Base-by-base conservation (phyloP, 1,140 invertebrate genomes). In the Lepidostoma basale region DNA sequence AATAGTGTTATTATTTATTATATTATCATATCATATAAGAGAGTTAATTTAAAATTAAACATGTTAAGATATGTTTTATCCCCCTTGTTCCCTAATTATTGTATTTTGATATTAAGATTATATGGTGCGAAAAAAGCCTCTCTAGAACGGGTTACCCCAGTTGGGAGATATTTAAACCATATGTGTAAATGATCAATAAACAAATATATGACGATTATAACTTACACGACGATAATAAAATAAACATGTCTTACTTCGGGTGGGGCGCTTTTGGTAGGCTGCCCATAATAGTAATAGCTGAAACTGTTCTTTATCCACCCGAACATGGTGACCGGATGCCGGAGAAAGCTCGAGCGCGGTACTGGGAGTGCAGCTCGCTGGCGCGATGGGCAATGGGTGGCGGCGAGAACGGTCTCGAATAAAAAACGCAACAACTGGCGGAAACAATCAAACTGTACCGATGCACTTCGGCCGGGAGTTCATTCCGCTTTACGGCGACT, bases 201-300 rank as follows among this genome's bases (percentile, higher is more conserved):
- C n/a, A n/a, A n/a, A n/a, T n/a, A n/a, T n/a, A n/a, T 8, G 18
- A 47, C 5, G 5, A 6, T 47, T 16, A 14, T n/a, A n/a, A n/a
- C n/a, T n/a, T n/a, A n/a, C n/a, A n/a, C n/a, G n/a, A n/a, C n/a
- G 30, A 40, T 14, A 60, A 28, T 26, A 3, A 60, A 3, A 28
- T 56, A 26, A 26, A 59, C 45, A 56, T 20, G 9, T 47, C 52
- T 52, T 52, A 62, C 58, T 22, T 40, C 49, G 9, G 42, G 39
- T 23, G 10, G 40, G 14, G 14, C 45, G 25, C 36, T 47, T 25
- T 25, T 47, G 30, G 42, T 44, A 14, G 60, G 39, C 10, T 47
- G 49, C 10, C 69, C 69, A 49, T 63, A 59, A 40, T 71, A 58
- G 56, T 59, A 71, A 59, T 63, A 68, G 60, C 22, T 26, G 39